Conservation (phyloP, 2,797 vertebrate species). For the Pangasius krempfi region DNA sequence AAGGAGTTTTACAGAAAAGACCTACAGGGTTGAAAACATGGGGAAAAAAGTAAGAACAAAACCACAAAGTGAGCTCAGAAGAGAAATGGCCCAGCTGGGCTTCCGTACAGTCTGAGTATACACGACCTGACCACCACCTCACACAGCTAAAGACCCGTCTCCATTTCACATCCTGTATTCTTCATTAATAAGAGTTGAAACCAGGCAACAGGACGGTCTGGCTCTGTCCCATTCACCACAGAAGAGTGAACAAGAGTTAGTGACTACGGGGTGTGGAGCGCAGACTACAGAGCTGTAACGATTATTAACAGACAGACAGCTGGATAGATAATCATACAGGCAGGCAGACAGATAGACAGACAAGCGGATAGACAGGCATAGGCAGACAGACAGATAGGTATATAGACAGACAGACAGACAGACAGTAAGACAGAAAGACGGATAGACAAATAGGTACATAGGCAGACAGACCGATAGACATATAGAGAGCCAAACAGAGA, state of each 20-base stretch:
- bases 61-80: conserved; percentile 19
- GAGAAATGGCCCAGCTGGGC: conserved; percentile 19
- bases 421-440: background rate
- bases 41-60: background rate
- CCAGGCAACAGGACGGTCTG: background rate
- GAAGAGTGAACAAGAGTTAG: background rate
- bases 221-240: background rate
- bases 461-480: background rate
- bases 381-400: background rate
- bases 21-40: conserved; percentile 22
- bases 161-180: background rate
- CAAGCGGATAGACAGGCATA: too few relatives aligned
- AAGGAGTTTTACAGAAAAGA: conserved; percentile 38
- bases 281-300: background rate
- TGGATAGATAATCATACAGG: too few relatives aligned
- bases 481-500: background rate
- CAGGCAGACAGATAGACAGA: too few relatives aligned
- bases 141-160: background rate
- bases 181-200: background rate
- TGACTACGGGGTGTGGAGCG: background rate
- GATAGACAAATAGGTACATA: background rate
- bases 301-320: background rate
- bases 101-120: conserved; percentile 10
- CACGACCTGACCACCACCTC: background rate
- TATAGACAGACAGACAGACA: background rate